These are phyloP conservation scores for Corapipo altera DNA, from an alignment of 2,113 vertebrate genomes.

Conservation along the genomic window DNA sequence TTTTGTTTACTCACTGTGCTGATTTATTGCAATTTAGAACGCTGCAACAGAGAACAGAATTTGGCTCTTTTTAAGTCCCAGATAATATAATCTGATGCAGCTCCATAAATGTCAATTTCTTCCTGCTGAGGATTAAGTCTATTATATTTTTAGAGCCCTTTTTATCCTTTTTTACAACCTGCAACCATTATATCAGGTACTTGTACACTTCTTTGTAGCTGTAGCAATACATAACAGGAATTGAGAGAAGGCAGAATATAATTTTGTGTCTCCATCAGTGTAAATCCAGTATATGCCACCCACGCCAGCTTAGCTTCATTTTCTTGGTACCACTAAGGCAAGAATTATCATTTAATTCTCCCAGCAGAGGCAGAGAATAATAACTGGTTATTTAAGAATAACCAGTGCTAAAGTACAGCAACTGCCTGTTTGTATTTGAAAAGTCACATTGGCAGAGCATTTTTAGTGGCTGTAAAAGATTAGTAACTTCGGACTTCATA, in stretches of 20 bases:
- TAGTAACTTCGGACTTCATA: not conserved
- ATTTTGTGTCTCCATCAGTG: not conserved
- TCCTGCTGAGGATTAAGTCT: not conserved
- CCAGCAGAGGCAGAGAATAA: not conserved
- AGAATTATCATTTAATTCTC: not conserved
- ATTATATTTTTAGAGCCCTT: not conserved
- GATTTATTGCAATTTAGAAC: slow-evolving; percentile 7
- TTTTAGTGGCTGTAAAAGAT: not conserved
- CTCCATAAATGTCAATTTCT: slow-evolving; percentile 9
- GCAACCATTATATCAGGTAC: not conserved
- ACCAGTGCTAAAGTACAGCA: not conserved
- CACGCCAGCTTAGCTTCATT: not conserved
- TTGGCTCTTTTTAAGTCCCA: not conserved
- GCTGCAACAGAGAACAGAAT: not conserved
- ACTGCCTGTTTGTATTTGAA: not conserved
- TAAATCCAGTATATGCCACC: not conserved
- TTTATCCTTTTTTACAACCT: not conserved
- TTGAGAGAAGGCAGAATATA: not conserved
- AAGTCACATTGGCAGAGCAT: not conserved
- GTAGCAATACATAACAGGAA: not conserved
- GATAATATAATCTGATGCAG: not conserved
- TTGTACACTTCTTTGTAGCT: not conserved
- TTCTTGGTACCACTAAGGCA: not conserved
- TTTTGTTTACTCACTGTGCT: not conserved
- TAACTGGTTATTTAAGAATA: not conserved